Percentiles rank a stretch among this genome's conserved stretches.
phyloP scores from a whole-genome alignment of 2,113 vertebrate species.

The Suncus etruscus region DNA sequence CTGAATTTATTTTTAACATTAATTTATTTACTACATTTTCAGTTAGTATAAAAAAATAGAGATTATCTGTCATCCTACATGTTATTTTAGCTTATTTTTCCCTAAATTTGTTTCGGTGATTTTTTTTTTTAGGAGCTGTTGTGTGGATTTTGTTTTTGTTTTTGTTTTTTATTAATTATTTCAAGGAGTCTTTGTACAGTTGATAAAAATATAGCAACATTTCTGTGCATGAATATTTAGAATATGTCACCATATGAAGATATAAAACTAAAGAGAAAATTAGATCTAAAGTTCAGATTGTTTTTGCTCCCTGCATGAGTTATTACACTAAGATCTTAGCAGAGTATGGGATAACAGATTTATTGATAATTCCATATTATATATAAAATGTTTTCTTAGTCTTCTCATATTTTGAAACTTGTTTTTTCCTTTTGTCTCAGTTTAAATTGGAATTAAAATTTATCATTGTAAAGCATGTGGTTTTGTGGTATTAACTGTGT shows the following conservation, averaged over 20 bases:
- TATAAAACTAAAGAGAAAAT: background rate
- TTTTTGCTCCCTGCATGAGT: background rate
- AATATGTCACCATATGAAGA: background rate
- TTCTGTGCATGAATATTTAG: background rate
- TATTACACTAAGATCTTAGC: background rate
- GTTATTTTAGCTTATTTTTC: background rate
- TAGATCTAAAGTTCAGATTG: background rate
- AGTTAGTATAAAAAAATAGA: background rate
- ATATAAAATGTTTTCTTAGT: constrained; percentile 17
- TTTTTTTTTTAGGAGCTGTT: background rate
- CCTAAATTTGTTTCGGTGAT: background rate
- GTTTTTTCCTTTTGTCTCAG: background rate
- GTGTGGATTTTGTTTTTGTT: too few relatives aligned
- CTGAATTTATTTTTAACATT: constrained; percentile 43
- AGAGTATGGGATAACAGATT: background rate
- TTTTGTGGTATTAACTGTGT: background rate
- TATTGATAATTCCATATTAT: background rate
- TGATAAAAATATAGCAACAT: background rate
- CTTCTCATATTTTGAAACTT: background rate
- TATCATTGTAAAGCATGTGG: background rate
- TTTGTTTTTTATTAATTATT: background rate
- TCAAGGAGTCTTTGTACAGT: constrained; percentile 1
- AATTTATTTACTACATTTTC: background rate
- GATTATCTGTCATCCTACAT: background rate
- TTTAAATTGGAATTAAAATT: constrained; percentile 8